Evolutionary conservation across 2,113 vertebrate genomes (phyloP).

Genomic region (Sturnus vulgaris): DNA sequence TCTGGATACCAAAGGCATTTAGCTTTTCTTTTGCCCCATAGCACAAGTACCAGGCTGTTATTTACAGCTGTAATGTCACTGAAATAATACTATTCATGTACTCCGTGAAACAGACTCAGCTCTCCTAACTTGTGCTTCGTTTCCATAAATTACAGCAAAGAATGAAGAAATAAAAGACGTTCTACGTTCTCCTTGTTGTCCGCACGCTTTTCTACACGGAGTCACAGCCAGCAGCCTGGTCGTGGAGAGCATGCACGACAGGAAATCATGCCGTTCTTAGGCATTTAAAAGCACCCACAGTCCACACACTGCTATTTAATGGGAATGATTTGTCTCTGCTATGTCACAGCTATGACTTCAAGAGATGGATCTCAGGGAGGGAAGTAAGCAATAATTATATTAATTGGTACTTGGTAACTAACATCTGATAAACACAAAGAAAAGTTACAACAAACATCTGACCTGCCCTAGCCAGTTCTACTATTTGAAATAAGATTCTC

Average conservation of each 20-base stretch:
- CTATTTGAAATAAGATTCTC: not conserved
- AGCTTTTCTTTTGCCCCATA: not conserved
- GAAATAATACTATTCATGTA: not conserved
- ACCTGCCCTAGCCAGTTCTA: not conserved
- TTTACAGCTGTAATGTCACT: not conserved
- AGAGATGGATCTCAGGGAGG: not conserved
- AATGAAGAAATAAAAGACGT: not conserved
- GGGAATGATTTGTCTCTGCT: not conserved
- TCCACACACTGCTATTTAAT: not conserved
- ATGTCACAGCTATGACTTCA: not conserved
- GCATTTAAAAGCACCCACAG: not conserved
- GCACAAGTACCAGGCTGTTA: not conserved
- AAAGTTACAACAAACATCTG: not conserved
- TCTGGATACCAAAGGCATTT: not conserved
- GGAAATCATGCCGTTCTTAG: not conserved
- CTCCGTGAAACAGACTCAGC: not conserved
- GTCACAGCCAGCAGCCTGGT: not conserved
- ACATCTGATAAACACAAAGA: not conserved
- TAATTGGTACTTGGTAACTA: not conserved
- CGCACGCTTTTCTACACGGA: rapidly evolving
- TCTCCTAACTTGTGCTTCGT: not conserved
- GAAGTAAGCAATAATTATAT: not conserved
- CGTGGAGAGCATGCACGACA: rapidly evolving
- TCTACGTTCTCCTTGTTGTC: not conserved
- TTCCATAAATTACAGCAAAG: not conserved